These are phyloP conservation scores for Trichonephila clavata DNA, from an alignment of 1,140 invertebrate genomes.

Conservation along the genomic window DNA sequence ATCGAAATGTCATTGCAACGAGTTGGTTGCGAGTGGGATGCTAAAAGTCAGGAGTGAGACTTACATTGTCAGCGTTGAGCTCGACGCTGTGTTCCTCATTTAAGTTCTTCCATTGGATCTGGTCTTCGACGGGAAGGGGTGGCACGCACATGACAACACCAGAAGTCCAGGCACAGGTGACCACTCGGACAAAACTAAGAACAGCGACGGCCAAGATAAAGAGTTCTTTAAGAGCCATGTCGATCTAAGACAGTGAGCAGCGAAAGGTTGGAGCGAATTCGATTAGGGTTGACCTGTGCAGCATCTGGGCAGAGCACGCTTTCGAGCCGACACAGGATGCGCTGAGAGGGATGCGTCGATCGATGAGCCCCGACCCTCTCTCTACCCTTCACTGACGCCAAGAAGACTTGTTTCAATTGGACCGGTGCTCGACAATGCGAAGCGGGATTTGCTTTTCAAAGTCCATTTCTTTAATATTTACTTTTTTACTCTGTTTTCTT, in stretches of 20 bases:
- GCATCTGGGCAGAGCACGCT: slow-evolving; percentile 45
- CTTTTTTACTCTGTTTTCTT: too few species aligned
- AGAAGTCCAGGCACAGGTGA: background rate
- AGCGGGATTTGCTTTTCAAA: background rate
- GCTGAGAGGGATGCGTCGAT: slow-evolving; percentile 51
- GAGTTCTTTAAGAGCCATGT: background rate
- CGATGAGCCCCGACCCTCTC: background rate
- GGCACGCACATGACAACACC: background rate
- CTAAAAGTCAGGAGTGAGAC: background rate
- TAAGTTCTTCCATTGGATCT: slow-evolving; percentile 46
- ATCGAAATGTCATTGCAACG: too few species aligned
- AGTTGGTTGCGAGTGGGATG: too few species aligned
- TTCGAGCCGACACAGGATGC: slow-evolving; percentile 3
- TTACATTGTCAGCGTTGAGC: slow-evolving; percentile 43
- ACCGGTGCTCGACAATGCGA: background rate
- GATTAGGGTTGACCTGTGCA: background rate
- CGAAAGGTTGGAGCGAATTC: background rate
- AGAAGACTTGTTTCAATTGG: too few species aligned
- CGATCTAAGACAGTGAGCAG: background rate
- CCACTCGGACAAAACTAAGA: slow-evolving; percentile 34
- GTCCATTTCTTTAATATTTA: too few species aligned
- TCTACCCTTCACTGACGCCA: too few species aligned
- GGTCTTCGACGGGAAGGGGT: background rate
- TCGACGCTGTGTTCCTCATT: slow-evolving; percentile 4
- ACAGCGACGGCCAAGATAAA: background rate